phyloP scores from a whole-genome alignment of 30 jellyfish, hydroid and myxozoan species.

The Morbakka virulenta region DNA sequence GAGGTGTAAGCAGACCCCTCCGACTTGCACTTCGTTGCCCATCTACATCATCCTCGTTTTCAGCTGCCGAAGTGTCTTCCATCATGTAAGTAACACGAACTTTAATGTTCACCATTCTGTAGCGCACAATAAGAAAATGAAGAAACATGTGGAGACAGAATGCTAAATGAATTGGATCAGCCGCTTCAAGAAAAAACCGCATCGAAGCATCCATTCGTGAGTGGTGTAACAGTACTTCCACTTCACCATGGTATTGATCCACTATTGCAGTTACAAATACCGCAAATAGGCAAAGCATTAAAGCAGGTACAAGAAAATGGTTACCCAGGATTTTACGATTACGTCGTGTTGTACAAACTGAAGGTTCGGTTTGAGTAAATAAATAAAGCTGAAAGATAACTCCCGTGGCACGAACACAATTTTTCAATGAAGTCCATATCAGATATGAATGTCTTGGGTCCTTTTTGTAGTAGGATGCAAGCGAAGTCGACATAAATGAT shows the following conservation, averaged over 20 bases:
- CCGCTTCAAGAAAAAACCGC: conserved; percentile 7
- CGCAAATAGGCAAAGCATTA: conserved; percentile 8
- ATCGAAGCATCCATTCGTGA: conserved; percentile 3
- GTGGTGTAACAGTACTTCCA: neutral
- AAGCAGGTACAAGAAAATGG: conserved; percentile 18
- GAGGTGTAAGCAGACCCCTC: no score
- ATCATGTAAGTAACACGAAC: neutral
- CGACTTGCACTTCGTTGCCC: no score
- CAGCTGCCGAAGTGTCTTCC: neutral
- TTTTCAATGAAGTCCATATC: conserved; percentile 5
- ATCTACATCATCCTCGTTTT: no score
- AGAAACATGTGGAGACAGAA: conserved; percentile 25
- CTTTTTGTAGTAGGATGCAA: neutral
- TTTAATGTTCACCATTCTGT: conserved; percentile 13
- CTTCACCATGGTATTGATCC: conserved; percentile 9
- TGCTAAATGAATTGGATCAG: conserved; percentile 19
- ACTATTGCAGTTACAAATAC: conserved; percentile 16
- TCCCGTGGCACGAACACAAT: conserved; percentile 4
- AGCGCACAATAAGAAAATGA: conserved; percentile 14
- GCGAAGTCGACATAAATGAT: neutral
- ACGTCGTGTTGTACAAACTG: neutral
- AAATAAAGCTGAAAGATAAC: conserved; percentile 15
- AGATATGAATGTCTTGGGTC: neutral
- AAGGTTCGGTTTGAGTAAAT: conserved; percentile 5
- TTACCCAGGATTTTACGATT: neutral